Base-by-base conservation (phyloP, 2,888 invertebrate species). In the Allygus modestus region DNA sequence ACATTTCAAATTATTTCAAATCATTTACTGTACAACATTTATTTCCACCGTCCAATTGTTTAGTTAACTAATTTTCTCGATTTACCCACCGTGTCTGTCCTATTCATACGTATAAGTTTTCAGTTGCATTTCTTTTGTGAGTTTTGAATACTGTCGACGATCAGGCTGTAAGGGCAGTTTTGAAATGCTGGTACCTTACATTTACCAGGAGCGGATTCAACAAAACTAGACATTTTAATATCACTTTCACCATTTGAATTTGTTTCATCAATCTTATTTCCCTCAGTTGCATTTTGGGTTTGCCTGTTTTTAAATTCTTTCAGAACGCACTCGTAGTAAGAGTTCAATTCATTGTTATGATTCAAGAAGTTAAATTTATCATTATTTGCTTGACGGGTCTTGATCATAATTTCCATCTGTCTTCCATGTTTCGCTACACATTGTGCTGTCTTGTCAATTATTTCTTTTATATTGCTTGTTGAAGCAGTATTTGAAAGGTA, bases 361-460 rank as follows among this genome's bases (percentile, higher is more conserved):
- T 28, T 71, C 15, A 71, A 33, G n/a, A 71, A 71, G 11, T 28
- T 17, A 33, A 71, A 71, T n/a, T 31, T 71, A 12, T 28, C 33
- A 71, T 71, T 71, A 11, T 71, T 28, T 11, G 71, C 31, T 33
- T 71, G 71, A 0, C 71, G 31, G n/a, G 71, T 33, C 26, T 71
- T 71, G 12, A 71, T 71, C 17, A 71, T 26, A 17, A 71, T 71
- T 71, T 71, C 33, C 71, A 71, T 71, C n/a, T 71, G 71, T 33
- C n/a, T 7, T 71, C 71, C 71, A 33, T 71, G 31, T 28, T n/a
- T 33, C 1, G 31, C 71, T n/a, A 33, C 33, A 71, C 31, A 71
- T 71, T 71, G 1, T 4, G 71, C 71, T 28, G 71, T 71, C 31
- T 71, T 33, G 5, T 33, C 33, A 33, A 71, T 71, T 7, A 71